Evolutionary conservation across 2,888 invertebrate species (phyloP), one percentile per base, ranked within the genome.

Genomic region (Notocelia uddmanniana): DNA sequence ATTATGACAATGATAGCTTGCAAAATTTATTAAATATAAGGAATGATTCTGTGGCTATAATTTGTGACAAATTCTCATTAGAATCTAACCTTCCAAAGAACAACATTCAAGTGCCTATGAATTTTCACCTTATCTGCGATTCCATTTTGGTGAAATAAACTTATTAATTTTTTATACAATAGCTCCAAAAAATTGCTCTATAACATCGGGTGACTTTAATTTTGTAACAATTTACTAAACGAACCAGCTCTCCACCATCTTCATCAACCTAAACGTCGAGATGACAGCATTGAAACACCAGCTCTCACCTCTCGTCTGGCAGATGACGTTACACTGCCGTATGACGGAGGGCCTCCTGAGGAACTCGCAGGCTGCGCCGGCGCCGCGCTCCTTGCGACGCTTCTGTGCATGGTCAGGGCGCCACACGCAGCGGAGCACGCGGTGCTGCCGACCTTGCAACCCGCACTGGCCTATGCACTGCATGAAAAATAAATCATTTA

Each of bases 401-500:
- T 97, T 96, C 84, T 96, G 95, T 80, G 96, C 96, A 31, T 52
- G 75, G 21, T 96, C 97, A 8, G 97, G 96, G 80, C 96, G 96
- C 99, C 99, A 99, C 75, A 98, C 97, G 89, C 99, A 99, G 81
- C 97, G 97, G 70, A 99, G 93, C 78, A 97, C 96, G 78, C 99
- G 95, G 85, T 98, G 98, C 88, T 98, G 97, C 68, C 97, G 96
- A 0, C 99, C 98, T 90, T 45, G 94, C 89, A 68, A 94, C 54
- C 96, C 97, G 86, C 99, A 99, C 0, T 95, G 93, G 23, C 97
- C 97, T 78, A 97, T 95, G 86, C 99, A 99, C 98, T 98, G 88
- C 59, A 89, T 86, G 73, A 13, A 5, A 45, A 1, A 8, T 1
- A n/a, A 45, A 45, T 5, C 13, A 37, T 37, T 9, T 1, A 37